Conservation (phyloP, 37 sponge, comb jelly and placozoan species). For the Halichondria panicea region DNA sequence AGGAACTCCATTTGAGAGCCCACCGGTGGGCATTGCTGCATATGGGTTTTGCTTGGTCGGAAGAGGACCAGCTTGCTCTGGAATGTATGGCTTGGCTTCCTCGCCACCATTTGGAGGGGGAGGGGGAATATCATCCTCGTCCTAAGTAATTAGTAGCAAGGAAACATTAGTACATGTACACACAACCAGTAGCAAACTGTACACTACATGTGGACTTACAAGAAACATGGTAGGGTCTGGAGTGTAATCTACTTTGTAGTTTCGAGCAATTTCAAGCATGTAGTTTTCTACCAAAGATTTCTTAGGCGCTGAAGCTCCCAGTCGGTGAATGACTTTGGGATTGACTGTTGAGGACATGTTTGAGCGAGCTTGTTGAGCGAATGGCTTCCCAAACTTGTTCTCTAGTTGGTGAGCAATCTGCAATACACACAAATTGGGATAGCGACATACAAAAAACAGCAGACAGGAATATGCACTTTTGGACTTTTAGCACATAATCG, state of each 20-base stretch:
- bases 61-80: conserved; percentile 8
- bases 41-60: conserved; percentile 7
- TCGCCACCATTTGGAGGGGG: background rate
- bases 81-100: conserved; percentile 25
- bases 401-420: conserved; percentile 83
- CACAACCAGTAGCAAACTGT: background rate
- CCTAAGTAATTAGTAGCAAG: conserved; percentile 1
- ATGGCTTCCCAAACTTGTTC: conserved; percentile 93
- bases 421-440: background rate
- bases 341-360: conserved; percentile 88
- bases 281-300: conserved; percentile 92
- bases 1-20: background rate
- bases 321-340: conserved; percentile 87
- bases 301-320: conserved; percentile 88
- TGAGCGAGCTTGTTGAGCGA: conserved; percentile 89
- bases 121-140: conserved; percentile 21
- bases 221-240: conserved; percentile 83
- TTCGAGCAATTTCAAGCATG: conserved; percentile 92
- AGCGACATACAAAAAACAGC: background rate
- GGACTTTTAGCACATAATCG: no score
- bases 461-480: background rate
- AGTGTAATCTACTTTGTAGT: conserved; percentile 90
- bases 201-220: conserved; percentile 35
- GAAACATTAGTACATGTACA: background rate
- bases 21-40: background rate